Evolutionary conservation across 2,888 invertebrate genomes (phyloP).

Genomic region (Dichetophora obliterata): DNA sequence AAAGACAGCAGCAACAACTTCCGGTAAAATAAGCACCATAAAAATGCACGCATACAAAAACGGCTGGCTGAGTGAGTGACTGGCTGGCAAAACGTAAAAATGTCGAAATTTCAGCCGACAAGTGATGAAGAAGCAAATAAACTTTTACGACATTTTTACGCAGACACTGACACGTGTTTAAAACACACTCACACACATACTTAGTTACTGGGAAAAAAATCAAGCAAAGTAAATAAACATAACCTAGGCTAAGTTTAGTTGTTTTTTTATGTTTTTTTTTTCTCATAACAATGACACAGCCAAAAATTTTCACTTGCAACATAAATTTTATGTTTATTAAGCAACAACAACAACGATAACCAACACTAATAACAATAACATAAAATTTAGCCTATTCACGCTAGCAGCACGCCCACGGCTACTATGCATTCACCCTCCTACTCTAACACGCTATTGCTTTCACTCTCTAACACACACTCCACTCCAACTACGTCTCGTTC

Average conservation of each 20-base stretch:
- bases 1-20: constrained; percentile 58
- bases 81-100: neutral
- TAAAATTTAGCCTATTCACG: constrained; percentile 8
- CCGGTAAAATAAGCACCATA: constrained; percentile 54
- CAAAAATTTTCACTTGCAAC: constrained; percentile 36
- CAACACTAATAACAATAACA: constrained; percentile 20
- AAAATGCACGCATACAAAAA: constrained; percentile 39
- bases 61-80: constrained; percentile 25
- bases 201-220: constrained; percentile 33
- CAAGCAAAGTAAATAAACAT: constrained; percentile 38
- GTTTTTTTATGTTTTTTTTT: no score
- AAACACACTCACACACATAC: constrained; percentile 43
- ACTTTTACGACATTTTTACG: constrained; percentile 69
- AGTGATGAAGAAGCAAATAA: constrained; percentile 63
- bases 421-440: neutral
- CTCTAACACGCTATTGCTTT: neutral
- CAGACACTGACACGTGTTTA: constrained; percentile 64
- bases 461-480: neutral
- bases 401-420: neutral
- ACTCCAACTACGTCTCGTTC: neutral
- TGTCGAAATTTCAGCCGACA: no score
- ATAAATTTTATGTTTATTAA: constrained; percentile 39
- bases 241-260: neutral
- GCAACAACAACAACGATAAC: constrained; percentile 9
- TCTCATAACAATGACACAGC: constrained; percentile 35